phyloP scores from a whole-genome alignment of 2,797 vertebrate genomes.

The Galagoides demidoff region DNA sequence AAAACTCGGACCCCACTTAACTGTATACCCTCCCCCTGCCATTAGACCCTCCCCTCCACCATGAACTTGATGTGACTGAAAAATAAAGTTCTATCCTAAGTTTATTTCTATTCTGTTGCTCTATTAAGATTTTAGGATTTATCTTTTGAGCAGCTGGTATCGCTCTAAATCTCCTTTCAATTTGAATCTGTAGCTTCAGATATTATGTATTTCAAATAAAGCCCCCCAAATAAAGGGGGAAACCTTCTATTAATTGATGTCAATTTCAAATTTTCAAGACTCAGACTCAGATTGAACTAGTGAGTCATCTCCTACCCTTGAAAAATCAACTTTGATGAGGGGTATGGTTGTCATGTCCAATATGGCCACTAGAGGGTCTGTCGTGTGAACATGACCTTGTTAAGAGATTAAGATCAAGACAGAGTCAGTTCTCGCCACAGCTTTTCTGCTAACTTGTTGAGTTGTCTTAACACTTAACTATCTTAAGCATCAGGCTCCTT shows the following conservation, averaged over 20 bases:
- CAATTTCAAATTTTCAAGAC: conserved; percentile 27
- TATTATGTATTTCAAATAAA: not conserved
- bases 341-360: not conserved
- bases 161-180: not conserved
- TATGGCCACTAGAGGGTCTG: not conserved
- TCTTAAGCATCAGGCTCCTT: not conserved
- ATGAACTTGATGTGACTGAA: not conserved
- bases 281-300: not conserved
- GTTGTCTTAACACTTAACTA: not conserved
- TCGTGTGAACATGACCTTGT: not conserved
- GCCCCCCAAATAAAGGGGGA: not conserved
- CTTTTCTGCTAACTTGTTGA: not conserved
- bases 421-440: not conserved
- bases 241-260: not conserved
- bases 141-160: conserved; percentile 7
- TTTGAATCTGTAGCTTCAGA: not conserved
- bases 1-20: not conserved
- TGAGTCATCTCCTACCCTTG: not conserved
- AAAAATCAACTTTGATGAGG: not conserved
- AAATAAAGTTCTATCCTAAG: not conserved
- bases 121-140: not conserved
- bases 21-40: not conserved
- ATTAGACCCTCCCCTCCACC: not conserved
- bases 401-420: not conserved
- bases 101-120: not conserved